Percentiles rank a stretch among this genome's conserved stretches.
These are phyloP conservation scores for Acronicta leporina DNA, from an alignment of 2,888 invertebrate species.

Conservation along the genomic window DNA sequence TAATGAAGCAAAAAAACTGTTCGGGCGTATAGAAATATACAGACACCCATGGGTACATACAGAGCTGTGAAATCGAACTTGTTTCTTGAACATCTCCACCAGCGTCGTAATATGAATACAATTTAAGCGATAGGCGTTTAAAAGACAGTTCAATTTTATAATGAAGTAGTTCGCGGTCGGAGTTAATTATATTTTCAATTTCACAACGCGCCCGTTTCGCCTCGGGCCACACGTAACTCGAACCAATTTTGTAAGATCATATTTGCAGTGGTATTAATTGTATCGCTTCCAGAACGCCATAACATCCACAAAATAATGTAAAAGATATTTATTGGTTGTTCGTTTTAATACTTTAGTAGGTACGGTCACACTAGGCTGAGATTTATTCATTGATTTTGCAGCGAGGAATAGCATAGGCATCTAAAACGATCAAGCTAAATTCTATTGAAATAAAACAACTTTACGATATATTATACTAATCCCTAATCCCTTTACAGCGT, in stretches of 20 bases:
- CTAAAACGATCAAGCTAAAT: too few relatives aligned
- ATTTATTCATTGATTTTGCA: constrained; percentile 29
- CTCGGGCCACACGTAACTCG: constrained; percentile 65
- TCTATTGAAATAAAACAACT: too few relatives aligned
- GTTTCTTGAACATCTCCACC: constrained; percentile 41
- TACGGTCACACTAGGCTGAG: constrained; percentile 5
- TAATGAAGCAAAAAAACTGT: not conserved
- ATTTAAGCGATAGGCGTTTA: constrained; percentile 73
- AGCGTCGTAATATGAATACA: constrained; percentile 54
- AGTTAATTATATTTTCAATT: constrained; percentile 85
- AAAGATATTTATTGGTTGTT: constrained; percentile 35
- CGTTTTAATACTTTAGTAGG: constrained; percentile 19
- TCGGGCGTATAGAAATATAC: not conserved
- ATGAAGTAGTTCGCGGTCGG: constrained; percentile 75
- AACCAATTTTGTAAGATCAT: constrained; percentile 67
- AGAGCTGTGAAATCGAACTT: constrained; percentile 41
- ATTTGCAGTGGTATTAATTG: constrained; percentile 64
- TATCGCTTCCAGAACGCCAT: constrained; percentile 49
- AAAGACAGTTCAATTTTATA: constrained; percentile 79
- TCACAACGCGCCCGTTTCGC: constrained; percentile 72
- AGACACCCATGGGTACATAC: constrained; percentile 14
- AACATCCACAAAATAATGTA: constrained; percentile 43
- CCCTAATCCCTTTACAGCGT: too few relatives aligned
- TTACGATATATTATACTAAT: too few relatives aligned
- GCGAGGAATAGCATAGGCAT: constrained; percentile 2